Conservation (phyloP, 2,797 vertebrate genomes). For the Otus scops region DNA sequence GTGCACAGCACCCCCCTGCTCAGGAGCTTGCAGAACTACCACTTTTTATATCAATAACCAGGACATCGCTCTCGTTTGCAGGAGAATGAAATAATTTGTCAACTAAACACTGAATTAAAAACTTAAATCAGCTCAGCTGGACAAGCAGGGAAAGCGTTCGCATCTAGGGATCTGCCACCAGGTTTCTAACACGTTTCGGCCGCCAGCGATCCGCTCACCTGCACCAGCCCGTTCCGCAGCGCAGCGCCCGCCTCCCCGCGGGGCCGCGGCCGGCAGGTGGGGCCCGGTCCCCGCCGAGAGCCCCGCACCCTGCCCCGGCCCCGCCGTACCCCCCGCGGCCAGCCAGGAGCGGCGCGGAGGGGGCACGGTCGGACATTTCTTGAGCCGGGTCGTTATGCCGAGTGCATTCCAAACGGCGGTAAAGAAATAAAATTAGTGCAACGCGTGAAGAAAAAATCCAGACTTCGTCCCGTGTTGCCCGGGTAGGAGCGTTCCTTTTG, state of each 20-base stretch:
- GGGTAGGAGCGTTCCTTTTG: background rate
- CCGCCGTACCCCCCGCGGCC: too few species aligned
- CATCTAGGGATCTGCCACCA: accelerated
- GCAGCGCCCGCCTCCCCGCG: background rate
- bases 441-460: accelerated
- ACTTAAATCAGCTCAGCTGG: background rate
- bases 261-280: background rate
- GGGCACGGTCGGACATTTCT: accelerated
- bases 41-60: background rate
- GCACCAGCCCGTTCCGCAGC: accelerated
- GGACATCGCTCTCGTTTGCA: background rate
- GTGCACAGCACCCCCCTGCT: accelerated
- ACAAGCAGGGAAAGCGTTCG: too few species aligned
- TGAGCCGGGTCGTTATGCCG: background rate
- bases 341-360: accelerated
- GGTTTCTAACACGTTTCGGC: accelerated
- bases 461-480: accelerated
- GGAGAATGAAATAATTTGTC: background rate
- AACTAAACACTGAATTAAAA: background rate
- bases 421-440: background rate
- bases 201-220: accelerated
- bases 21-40: background rate
- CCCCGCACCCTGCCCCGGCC: too few species aligned
- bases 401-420: too few species aligned
- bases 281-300: background rate